These are phyloP conservation scores for Podargus strigoides DNA, from an alignment of 2,797 vertebrate genomes.

Conservation along the genomic window DNA sequence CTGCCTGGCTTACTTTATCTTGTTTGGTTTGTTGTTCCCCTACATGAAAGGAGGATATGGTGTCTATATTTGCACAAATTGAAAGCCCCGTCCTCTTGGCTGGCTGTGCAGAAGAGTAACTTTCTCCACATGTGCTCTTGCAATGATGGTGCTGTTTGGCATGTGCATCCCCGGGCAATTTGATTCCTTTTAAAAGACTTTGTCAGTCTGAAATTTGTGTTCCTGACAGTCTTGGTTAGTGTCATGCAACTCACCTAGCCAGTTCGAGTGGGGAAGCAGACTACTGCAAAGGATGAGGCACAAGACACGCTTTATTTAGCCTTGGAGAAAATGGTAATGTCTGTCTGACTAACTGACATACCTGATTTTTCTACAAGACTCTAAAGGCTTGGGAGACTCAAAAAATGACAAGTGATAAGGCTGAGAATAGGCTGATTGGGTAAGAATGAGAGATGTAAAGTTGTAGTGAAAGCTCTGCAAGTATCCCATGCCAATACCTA, in stretches of 20 bases:
- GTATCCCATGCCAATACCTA: not conserved
- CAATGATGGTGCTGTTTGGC: not conserved
- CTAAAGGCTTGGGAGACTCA: not conserved
- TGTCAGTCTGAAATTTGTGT: not conserved
- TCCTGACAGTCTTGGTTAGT: not conserved
- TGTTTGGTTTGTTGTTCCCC: not conserved
- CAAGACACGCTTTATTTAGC: not conserved
- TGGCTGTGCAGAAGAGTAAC: not conserved
- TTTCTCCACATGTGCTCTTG: not conserved
- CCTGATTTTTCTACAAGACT: not conserved
- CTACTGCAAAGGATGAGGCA: not conserved
- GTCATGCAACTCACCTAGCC: not conserved
- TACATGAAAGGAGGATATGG: not conserved
- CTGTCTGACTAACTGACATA: not conserved
- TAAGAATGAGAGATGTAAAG: not conserved
- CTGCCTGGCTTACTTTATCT: not conserved
- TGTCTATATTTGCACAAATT: not conserved
- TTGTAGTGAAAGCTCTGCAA: not conserved
- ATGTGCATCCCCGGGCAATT: not conserved
- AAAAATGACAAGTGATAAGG: not conserved
- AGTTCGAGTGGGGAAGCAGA: not conserved
- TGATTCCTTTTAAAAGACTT: not conserved
- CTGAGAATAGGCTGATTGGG: not conserved
- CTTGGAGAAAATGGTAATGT: not conserved
- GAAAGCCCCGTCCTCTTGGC: not conserved